Percentiles rank a stretch among this genome's conserved stretches.
Conservation (phyloP, 2,888 invertebrate genomes). For the Heliconius erato region DNA sequence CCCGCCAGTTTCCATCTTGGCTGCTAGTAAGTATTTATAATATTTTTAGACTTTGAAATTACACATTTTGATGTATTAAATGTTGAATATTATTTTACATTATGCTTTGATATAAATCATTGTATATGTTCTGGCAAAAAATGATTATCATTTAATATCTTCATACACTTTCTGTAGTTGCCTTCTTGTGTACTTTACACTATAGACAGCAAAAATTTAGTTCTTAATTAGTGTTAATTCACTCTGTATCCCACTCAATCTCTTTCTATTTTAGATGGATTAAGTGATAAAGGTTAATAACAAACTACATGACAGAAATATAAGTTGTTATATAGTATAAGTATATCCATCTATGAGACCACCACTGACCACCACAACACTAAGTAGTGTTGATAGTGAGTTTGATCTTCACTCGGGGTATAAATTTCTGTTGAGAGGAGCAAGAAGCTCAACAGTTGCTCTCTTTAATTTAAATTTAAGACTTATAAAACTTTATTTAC, state of each 20-base stretch:
- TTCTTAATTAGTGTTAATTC: no score
- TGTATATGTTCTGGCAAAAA: slow-evolving; percentile 2
- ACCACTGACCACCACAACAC: no score
- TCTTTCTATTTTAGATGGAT: background rate
- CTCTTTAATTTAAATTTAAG: no score
- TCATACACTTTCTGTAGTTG: no score
- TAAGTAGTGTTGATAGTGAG: no score
- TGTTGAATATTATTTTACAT: background rate
- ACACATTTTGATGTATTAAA: background rate
- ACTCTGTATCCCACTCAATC: background rate
- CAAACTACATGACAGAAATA: background rate
- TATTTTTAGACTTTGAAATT: background rate
- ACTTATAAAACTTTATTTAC: background rate
- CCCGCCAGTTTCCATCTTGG: slow-evolving; percentile 98
- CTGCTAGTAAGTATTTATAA: slow-evolving; percentile 92
- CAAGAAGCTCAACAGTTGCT: no score
- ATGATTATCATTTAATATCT: no score
- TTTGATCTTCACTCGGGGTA: no score
- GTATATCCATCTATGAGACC: no score
- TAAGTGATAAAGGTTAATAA: background rate
- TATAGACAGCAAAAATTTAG: no score
- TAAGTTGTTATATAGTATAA: background rate
- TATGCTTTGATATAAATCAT: background rate
- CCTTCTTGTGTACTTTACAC: no score
- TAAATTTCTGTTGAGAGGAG: no score